Conservation (phyloP, 2,113 vertebrate genomes). For the Sciurus niger region DNA sequence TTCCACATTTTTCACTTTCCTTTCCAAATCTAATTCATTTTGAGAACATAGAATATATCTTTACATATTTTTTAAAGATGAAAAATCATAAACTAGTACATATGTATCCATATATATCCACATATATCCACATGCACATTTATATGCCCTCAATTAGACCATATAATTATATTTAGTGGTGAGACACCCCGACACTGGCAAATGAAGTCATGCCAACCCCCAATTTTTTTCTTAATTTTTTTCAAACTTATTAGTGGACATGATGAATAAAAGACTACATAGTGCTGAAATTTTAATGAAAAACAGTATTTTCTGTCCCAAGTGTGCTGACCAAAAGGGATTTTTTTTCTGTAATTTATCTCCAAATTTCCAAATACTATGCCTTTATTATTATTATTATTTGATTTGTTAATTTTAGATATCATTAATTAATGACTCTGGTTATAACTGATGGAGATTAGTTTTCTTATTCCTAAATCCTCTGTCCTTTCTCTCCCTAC, state of each 20-base stretch:
- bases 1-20: neutral
- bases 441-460: neutral
- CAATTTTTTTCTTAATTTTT: constrained; percentile 5
- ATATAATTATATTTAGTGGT: neutral
- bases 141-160: neutral
- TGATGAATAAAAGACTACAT: neutral
- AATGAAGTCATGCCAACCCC: neutral
- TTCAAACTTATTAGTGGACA: constrained; percentile 20
- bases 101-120: neutral
- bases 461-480: neutral
- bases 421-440: neutral
- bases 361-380: constrained; percentile 1
- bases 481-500: neutral
- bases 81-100: neutral
- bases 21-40: neutral
- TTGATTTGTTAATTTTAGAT: neutral
- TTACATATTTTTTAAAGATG: neutral
- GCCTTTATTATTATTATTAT: neutral
- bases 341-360: neutral
- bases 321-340: neutral
- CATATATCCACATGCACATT: neutral
- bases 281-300: constrained; percentile 3
- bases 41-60: neutral
- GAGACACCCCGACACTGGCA: neutral
- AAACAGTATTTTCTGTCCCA: neutral